phyloP scores from a whole-genome alignment of 2,113 vertebrate genomes.

The Chloroceryle aenea region DNA sequence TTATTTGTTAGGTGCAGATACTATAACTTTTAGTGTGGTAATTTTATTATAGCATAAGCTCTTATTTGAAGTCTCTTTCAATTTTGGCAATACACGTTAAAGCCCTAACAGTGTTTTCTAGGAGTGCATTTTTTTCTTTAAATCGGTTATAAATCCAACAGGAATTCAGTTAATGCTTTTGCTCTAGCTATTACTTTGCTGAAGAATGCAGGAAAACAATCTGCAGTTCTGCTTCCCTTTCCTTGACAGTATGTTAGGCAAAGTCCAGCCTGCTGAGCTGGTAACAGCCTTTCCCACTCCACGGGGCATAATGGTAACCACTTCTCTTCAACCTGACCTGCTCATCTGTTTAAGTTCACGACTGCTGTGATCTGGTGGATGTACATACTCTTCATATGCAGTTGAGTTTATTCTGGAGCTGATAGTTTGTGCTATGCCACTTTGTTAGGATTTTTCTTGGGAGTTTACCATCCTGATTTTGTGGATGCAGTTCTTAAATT shows the following conservation, averaged over 20 bases:
- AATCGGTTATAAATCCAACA: background rate
- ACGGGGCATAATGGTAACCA: background rate
- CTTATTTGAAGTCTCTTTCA: conserved; percentile 1
- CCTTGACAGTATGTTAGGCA: background rate
- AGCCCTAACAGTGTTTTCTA: background rate
- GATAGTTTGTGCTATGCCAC: background rate
- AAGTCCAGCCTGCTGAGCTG: background rate
- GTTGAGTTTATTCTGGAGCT: background rate
- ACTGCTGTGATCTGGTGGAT: background rate
- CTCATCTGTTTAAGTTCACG: background rate
- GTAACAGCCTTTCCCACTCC: background rate
- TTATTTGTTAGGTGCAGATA: conserved; percentile 1
- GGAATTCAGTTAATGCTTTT: background rate
- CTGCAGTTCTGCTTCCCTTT: background rate
- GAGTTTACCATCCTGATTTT: background rate
- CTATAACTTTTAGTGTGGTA: too few relatives aligned
- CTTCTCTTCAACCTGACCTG: background rate
- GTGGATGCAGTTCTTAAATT: background rate
- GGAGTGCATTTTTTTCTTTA: background rate
- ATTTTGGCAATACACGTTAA: background rate
- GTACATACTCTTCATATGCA: background rate
- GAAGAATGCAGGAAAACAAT: background rate
- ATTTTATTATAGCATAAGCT: background rate
- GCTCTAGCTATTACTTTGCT: background rate
- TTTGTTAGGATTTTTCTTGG: background rate